Evolutionary conservation across 2,797 vertebrate species (phyloP).

Genomic region (Cryptoblepharus egeriae): DNA sequence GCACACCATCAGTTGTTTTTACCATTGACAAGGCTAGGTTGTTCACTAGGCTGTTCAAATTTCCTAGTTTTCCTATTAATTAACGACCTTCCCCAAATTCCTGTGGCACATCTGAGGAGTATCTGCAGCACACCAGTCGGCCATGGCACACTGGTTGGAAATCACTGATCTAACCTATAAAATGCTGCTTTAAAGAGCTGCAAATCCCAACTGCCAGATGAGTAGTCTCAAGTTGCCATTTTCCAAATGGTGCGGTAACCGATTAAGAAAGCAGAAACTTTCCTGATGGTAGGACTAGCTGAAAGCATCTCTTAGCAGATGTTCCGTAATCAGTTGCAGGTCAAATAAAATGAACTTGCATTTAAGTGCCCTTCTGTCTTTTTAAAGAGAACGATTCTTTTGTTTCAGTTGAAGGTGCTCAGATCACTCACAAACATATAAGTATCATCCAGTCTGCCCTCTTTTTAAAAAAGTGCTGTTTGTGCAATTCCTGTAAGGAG

Average conservation of each 20-base stretch:
- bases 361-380: background rate
- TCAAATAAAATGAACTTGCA: background rate
- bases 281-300: background rate
- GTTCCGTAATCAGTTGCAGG: background rate
- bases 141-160: no score
- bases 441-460: no score
- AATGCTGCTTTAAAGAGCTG: constrained; percentile 28
- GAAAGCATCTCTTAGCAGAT: background rate
- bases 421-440: no score
- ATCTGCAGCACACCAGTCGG: no score
- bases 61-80: no score
- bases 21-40: no score
- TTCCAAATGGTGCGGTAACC: background rate
- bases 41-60: no score
- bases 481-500: background rate
- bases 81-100: no score
- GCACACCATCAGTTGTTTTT: no score
- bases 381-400: background rate
- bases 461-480: no score
- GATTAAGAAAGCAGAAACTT: background rate
- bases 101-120: no score
- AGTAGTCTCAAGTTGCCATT: accelerated
- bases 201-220: background rate
- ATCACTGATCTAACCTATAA: background rate
- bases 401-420: background rate